Base-by-base conservation (phyloP, 2,113 vertebrate species). In the Paralichthys olivaceus region DNA sequence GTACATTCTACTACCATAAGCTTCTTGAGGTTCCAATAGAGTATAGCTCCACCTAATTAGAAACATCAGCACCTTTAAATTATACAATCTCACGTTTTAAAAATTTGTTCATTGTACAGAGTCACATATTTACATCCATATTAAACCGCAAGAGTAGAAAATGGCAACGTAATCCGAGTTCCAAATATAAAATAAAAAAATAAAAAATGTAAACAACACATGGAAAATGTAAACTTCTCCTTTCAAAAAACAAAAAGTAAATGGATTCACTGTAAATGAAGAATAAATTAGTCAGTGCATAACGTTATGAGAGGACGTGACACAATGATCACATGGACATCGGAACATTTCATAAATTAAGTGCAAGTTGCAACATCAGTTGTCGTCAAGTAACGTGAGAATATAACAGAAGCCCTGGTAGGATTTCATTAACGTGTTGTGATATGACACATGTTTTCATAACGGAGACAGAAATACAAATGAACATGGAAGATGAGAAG, bases 31-130 rank as follows among this genome's bases (percentile, higher is more conserved):
- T 85, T 90, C 73, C 82, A 87, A 84, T 70, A 90, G 84, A 88
- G 55, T 61, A 49, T 19, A 85, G 73, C 76, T 82, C 78, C 90
- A 81, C 82, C 84, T 87, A 89, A 76, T 84, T 79, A 85, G 79
- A 89, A 91, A 92, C 81, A 80, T 94, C 90, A 93, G 93, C 93
- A 94, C 92, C 92, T 88, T 87, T 84, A 90, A 89, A 84, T 87
- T 84, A 91, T 89, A 93, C 91, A 93, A 91, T 93, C 89, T 92
- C 83, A 87, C 81, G 72, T 88, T 82, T 84, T 56, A 85, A 89
- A 90, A 93, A 82, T 83, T 80, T 90, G 86, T 92, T 90, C 86
- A 83, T 90, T 92, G 87, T 90, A 92, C 86, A 93, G 61, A 79
- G 67, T 87, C 72, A 84, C 58, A 83, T 91, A 92, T 93, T 89